These are phyloP conservation scores for Cirrhinus mrigala DNA, from an alignment of 2,797 vertebrate genomes.

Conservation along the genomic window DNA sequence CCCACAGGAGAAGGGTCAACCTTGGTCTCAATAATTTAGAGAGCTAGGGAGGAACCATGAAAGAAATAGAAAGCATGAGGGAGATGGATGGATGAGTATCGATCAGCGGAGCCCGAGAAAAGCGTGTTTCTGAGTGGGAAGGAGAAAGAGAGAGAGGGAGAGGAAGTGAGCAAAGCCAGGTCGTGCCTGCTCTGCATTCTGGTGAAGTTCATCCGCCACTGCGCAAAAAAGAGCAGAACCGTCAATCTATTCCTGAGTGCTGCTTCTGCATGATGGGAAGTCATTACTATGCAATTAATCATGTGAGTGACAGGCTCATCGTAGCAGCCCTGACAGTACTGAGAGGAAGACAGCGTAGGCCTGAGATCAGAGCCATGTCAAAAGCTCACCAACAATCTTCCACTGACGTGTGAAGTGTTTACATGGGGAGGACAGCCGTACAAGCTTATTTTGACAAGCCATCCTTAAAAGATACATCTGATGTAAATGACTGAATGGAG, in stretches of 20 bases:
- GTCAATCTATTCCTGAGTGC: conserved; percentile 21
- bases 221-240: conserved; percentile 28
- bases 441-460: neutral
- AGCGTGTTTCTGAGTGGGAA: conserved; percentile 13
- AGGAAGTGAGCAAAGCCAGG: conserved; percentile 26
- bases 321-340: neutral
- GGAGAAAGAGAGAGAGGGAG: conserved; percentile 4
- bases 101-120: conserved; percentile 34
- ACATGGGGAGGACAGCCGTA: conserved; percentile 6
- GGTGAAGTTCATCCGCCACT: conserved; percentile 35
- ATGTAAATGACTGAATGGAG: conserved; percentile 14
- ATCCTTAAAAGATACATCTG: conserved; percentile 24
- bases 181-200: conserved; percentile 40
- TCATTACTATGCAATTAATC: conserved; percentile 51
- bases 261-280: conserved; percentile 40
- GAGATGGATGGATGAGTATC: conserved; percentile 55
- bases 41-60: conserved; percentile 43
- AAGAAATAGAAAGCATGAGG: conserved; percentile 42
- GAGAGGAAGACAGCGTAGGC: neutral
- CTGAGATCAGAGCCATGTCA: conserved; percentile 39
- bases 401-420: conserved; percentile 25
- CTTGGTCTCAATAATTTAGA: conserved; percentile 53
- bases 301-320: conserved; percentile 31
- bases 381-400: conserved; percentile 21
- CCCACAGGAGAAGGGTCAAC: conserved; percentile 57